Percentiles rank a stretch among this genome's conserved stretches.
Conservation (phyloP, 2,797 vertebrate genomes). For the Danio aesculapii region DNA sequence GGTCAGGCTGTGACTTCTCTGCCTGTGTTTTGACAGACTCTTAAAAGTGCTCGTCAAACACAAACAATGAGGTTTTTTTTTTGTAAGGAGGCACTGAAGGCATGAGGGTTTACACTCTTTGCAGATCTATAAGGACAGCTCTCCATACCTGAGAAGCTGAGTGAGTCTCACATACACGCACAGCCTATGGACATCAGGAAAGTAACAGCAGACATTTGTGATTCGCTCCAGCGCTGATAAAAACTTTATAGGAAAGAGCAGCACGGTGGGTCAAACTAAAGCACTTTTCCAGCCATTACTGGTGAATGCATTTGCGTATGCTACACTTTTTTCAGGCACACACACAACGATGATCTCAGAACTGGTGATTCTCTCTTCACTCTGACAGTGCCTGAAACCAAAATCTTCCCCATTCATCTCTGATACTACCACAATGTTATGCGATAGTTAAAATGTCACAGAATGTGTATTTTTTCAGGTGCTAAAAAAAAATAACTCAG, state of each 20-base stretch:
- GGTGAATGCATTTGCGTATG: constrained; percentile 23
- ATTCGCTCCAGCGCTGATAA: constrained; percentile 73
- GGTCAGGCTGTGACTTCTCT: constrained; percentile 39
- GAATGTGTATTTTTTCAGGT: constrained; percentile 26
- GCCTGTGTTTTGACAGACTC: constrained; percentile 55
- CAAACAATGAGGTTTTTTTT: constrained; percentile 20
- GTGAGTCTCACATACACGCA: constrained; percentile 65
- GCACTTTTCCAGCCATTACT: constrained; percentile 33
- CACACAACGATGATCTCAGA: constrained; percentile 18
- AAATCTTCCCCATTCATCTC: constrained; percentile 7
- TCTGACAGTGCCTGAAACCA: background rate
- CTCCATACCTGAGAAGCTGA: constrained; percentile 40
- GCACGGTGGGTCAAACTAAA: constrained; percentile 21
- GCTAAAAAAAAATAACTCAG: background rate
- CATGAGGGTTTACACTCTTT: constrained; percentile 56
- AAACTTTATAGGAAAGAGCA: constrained; percentile 66
- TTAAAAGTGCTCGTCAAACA: constrained; percentile 49
- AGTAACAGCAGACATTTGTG: constrained; percentile 70
- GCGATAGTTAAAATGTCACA: background rate
- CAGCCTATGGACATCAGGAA: constrained; percentile 71
- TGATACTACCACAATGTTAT: background rate
- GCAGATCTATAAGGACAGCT: constrained; percentile 30
- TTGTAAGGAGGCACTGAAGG: constrained; percentile 27
- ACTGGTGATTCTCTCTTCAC: constrained; percentile 5
- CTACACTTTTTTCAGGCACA: background rate